Conservation (phyloP, 2,888 invertebrate genomes). For the Drosophila borealis region DNA sequence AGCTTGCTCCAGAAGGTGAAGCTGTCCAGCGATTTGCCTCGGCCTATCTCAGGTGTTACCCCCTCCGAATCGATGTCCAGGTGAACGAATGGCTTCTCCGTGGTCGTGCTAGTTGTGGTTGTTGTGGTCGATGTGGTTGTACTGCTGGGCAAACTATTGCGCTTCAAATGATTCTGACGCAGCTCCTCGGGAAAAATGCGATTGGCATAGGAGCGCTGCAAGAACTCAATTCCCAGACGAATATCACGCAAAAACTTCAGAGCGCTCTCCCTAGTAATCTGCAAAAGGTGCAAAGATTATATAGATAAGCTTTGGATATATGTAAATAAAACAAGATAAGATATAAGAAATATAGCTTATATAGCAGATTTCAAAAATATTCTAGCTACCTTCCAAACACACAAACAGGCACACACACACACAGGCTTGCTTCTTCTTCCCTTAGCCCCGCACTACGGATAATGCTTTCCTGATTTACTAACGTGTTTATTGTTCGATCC, state of each 20-base stretch:
- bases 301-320: not conserved
- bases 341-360: not conserved
- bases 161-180: slow-evolving; percentile 81
- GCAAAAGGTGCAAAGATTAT: slow-evolving; percentile 8
- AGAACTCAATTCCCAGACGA: slow-evolving; percentile 90
- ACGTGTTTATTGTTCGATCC: too few relatives aligned
- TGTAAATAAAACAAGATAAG: not conserved
- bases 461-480: too few relatives aligned
- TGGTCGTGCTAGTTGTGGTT: slow-evolving; percentile 75
- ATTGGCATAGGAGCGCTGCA: slow-evolving; percentile 86
- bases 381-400: too few relatives aligned
- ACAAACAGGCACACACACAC: too few relatives aligned
- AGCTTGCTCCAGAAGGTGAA: slow-evolving; percentile 82
- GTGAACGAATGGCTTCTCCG: slow-evolving; percentile 74
- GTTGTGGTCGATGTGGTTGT: slow-evolving; percentile 62
- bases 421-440: too few relatives aligned
- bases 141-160: slow-evolving; percentile 53
- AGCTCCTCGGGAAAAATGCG: slow-evolving; percentile 82
- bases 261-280: slow-evolving; percentile 92
- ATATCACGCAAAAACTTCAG: slow-evolving; percentile 91
- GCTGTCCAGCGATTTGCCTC: slow-evolving; percentile 77
- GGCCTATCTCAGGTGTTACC: slow-evolving; percentile 45
- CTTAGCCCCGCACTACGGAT: too few relatives aligned
- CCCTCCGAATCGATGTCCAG: slow-evolving; percentile 53
- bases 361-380: too few relatives aligned